Conservation (phyloP, 1,140 invertebrate species). For the Drosophila pandora region DNA sequence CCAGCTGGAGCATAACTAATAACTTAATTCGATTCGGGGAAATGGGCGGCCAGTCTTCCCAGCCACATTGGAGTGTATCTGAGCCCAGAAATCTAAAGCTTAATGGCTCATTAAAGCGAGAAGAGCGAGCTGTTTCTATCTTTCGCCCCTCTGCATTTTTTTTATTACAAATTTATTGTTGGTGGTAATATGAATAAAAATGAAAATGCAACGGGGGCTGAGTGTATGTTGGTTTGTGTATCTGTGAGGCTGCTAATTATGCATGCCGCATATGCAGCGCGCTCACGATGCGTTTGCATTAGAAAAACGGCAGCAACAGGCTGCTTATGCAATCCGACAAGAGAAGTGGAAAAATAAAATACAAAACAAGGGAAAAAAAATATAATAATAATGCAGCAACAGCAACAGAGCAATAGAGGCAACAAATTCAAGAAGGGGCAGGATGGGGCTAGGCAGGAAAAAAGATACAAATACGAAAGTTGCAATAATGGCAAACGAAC, state of each 20-base stretch:
- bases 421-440: slow-evolving; percentile 25
- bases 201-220: slow-evolving; percentile 42
- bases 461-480: slow-evolving; percentile 51
- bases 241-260: slow-evolving; percentile 68
- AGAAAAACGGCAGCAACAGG: slow-evolving; percentile 68
- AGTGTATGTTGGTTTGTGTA: not conserved
- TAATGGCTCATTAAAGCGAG: slow-evolving; percentile 76
- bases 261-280: slow-evolving; percentile 70
- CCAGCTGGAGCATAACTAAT: slow-evolving; percentile 67
- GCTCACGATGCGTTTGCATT: slow-evolving; percentile 51
- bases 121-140: slow-evolving; percentile 2
- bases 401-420: slow-evolving; percentile 25
- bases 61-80: slow-evolving; percentile 68
- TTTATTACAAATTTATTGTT: slow-evolving; percentile 79
- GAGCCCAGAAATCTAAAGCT: slow-evolving; percentile 78
- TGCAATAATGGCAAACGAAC: slow-evolving; percentile 62
- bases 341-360: slow-evolving; percentile 22
- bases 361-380: slow-evolving; percentile 62
- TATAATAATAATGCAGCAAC: slow-evolving; percentile 71
- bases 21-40: slow-evolving; percentile 81
- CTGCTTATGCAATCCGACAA: slow-evolving; percentile 59
- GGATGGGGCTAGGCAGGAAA: slow-evolving; percentile 15
- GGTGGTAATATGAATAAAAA: slow-evolving; percentile 74
- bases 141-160: slow-evolving; percentile 8
- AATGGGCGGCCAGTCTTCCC: slow-evolving; percentile 38